A percentile compares a stretch with the other conserved stretches of the same genome.
These are phyloP conservation scores for Catocala fraxini DNA, from an alignment of 2,888 invertebrate genomes.

Conservation along the genomic window DNA sequence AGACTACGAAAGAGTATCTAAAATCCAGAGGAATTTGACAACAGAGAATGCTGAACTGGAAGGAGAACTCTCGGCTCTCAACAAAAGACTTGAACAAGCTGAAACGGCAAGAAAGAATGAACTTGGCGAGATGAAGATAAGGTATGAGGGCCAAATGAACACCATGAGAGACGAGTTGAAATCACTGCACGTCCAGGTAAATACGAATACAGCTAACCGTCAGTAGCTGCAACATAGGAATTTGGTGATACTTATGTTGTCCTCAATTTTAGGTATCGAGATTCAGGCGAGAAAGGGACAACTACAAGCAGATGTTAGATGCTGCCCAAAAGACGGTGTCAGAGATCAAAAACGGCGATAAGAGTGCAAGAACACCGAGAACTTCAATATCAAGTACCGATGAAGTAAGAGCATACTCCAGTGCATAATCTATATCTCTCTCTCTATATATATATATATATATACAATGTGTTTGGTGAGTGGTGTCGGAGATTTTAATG, in stretches of 20 bases:
- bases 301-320: slow-evolving; percentile 96
- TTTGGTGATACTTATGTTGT: background rate
- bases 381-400: slow-evolving; percentile 92
- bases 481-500: too few relatives aligned
- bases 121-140: slow-evolving; percentile 92
- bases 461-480: too few relatives aligned
- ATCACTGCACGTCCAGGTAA: slow-evolving; percentile 92
- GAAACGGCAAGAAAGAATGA: slow-evolving; percentile 93
- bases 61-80: slow-evolving; percentile 91
- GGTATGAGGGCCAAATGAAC: slow-evolving; percentile 95
- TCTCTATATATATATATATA: too few relatives aligned
- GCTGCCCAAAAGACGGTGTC: slow-evolving; percentile 94
- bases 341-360: slow-evolving; percentile 90
- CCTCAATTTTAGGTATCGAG: slow-evolving; percentile 83
- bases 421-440: too few relatives aligned
- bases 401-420: slow-evolving; percentile 81
- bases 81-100: slow-evolving; percentile 89
- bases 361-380: slow-evolving; percentile 81
- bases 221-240: background rate
- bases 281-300: slow-evolving; percentile 95
- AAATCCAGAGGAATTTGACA: slow-evolving; percentile 93
- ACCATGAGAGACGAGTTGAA: slow-evolving; percentile 94
- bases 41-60: slow-evolving; percentile 93
- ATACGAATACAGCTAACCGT: too few relatives aligned
- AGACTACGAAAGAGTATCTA: slow-evolving; percentile 94